Base-by-base conservation (phyloP, 2,888 invertebrate genomes). In the Epinotia bilunana region DNA sequence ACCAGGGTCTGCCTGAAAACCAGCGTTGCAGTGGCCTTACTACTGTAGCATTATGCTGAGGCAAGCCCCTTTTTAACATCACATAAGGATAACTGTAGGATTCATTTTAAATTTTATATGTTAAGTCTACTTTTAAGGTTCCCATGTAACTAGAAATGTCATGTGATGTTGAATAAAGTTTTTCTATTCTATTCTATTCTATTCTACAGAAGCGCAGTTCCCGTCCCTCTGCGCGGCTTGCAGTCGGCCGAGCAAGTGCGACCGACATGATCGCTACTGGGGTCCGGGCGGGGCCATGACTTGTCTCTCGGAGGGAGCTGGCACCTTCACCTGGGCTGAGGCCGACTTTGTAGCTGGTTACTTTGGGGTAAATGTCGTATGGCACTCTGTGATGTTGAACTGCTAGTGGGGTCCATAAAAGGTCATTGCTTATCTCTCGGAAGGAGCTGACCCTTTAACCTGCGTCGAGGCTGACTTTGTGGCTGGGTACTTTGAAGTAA, bases 381-480 rank as follows among this genome's bases (percentile, higher is more conserved):
- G 49, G 23, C 39, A 55, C 49, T 0, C 58, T 12, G 39, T 58
- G 6, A 12, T 11, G 86, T 0, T 91, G 4, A 98, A 98, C 88
- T 96, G 96, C 71, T 98, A 97, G 88, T 97, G 97, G 95, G 98
- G 98, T 2, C 95, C 96, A 77, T 94, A 96, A 61, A 99, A 99
- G 0, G 96, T 98, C 0, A 92, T 98, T 3, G 93, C 95, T 49
- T 99, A 99, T 82, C 92, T 99, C 28, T 95, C 96, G 0, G 97
- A 97, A 77, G 96, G 96, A 16, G 95, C 94, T 0, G 98, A 98
- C 0, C 97, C 98, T 85, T 95, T 98, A 39, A 96, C 97, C 2
- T 98, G 98, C 97, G 96, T 96, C 0, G 96, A 97, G 78, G 91
- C 96, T 1, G 96, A 96, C 79, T 97, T 97, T 83, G 95, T 96